Base-by-base conservation (phyloP, 2,113 vertebrate species). In the Trochalopteron elliotii region DNA sequence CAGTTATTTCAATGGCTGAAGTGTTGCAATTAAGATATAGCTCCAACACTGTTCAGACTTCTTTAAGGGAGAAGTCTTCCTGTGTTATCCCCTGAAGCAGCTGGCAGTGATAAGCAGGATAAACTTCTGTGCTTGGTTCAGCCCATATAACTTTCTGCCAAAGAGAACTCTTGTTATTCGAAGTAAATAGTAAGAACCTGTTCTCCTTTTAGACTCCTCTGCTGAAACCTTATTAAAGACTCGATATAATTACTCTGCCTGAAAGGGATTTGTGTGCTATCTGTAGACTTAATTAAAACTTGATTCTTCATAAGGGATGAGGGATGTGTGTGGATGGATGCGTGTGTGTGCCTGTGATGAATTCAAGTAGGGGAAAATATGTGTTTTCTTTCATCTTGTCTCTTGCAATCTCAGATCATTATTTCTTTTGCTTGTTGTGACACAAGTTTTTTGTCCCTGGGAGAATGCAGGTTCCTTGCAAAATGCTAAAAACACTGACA, bases 331-430 rank as follows among this genome's bases (percentile, higher is more conserved):
- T n/a, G n/a, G n/a, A n/a, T n/a, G n/a, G n/a, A n/a, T n/a, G 5
- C 27, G 14, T 59, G 6, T 33, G 27, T 76, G 63, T 52, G 11
- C 24, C 40, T 75, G 9, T 45, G 67, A 28, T 28, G 10, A 22
- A 21, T 19, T 33, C 42, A 76, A 55, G 28, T 12, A n/a, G 0
- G 1, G 35, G 37, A 0, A 5, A 11, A 14, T 4, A 8, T 11
- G 9, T 31, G 7, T 90, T 85, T 82, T 68, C 28, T 75, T 86
- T 76, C 15, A 21, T 70, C 47, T 79, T 67, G 27, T 33, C 23
- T 24, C 33, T n/a, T 74, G 56, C 35, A 59, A 13, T 63, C 57
- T 64, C 71, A 90, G 23, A 71, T 85, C 30, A 55, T 83, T 52
- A 52, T 10, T 64, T 7, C 16, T 85, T 47, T 85, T 60, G 8